These are phyloP conservation scores for Blomia tropicalis DNA, from an alignment of 2,888 invertebrate species.

Conservation along the genomic window DNA sequence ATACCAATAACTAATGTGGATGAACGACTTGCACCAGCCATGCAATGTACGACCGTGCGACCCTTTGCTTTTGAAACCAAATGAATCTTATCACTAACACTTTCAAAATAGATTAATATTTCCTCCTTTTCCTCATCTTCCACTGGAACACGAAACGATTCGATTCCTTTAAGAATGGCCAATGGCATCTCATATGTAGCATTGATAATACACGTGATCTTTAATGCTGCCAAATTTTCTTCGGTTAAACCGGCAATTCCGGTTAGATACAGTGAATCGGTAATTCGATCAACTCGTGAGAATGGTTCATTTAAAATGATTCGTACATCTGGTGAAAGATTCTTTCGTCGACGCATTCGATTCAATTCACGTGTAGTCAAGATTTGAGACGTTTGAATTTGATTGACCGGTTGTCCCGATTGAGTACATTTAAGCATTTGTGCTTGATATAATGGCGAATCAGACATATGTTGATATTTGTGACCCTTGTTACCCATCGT, in stretches of 20 bases:
- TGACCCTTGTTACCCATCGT: not conserved
- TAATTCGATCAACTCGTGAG: conserved; percentile 12
- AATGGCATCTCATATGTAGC: conserved; percentile 19
- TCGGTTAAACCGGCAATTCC: conserved; percentile 15
- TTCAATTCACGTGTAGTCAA: not conserved
- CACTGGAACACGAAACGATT: conserved; percentile 17
- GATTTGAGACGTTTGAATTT: not conserved
- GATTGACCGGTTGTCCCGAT: not conserved
- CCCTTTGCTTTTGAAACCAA: not conserved
- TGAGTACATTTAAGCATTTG: not conserved
- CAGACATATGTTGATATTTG: not conserved
- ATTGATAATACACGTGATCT: conserved; percentile 17
- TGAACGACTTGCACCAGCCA: conserved; percentile 21
- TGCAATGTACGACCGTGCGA: conserved; percentile 15
- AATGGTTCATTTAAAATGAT: conserved; percentile 4
- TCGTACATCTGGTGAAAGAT: conserved; percentile 1
- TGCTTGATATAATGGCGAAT: conserved; percentile 4
- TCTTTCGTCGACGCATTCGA: not conserved
- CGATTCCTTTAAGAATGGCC: not conserved
- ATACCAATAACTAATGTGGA: conserved; percentile 16
- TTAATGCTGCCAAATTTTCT: conserved; percentile 1
- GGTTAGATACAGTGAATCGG: conserved; percentile 17
- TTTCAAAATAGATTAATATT: conserved; percentile 14
- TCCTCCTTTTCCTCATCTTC: conserved; percentile 18
- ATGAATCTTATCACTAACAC: conserved; percentile 5